These are phyloP conservation scores for Punctoribates punctum DNA, from an alignment of 2,888 invertebrate species.

Conservation along the genomic window DNA sequence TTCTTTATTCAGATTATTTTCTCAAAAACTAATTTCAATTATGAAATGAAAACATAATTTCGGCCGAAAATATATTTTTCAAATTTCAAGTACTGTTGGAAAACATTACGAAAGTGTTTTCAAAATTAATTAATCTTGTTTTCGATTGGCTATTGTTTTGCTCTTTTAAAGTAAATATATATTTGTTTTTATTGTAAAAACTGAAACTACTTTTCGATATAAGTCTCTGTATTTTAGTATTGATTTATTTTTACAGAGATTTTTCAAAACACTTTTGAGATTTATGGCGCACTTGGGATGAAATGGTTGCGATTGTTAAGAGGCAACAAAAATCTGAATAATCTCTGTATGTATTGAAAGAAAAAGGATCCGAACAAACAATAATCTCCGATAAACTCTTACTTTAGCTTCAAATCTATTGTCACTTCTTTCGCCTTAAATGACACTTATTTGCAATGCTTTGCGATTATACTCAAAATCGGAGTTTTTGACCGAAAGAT, in stretches of 20 bases:
- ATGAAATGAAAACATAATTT: too few species aligned
- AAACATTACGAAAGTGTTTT: too few species aligned
- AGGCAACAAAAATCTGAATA: neutral
- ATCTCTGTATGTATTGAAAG: constrained; percentile 1
- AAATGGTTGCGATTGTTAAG: constrained; percentile 12
- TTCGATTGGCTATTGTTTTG: neutral
- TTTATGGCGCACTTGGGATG: constrained; percentile 9
- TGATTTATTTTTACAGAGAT: constrained; percentile 13
- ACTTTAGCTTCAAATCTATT: neutral
- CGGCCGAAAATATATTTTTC: too few species aligned
- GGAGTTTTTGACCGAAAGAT: neutral
- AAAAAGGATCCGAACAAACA: neutral
- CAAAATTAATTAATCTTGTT: too few species aligned
- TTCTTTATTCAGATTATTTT: too few species aligned
- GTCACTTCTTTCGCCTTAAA: neutral
- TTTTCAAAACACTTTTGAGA: constrained; percentile 9
- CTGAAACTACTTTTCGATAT: neutral
- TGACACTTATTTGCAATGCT: constrained; percentile 34
- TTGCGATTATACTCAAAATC: neutral
- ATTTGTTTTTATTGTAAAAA: neutral
- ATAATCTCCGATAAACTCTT: neutral
- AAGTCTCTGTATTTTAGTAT: neutral
- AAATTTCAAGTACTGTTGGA: too few species aligned
- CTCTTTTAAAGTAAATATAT: neutral
- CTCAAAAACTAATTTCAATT: too few species aligned